phyloP scores from a whole-genome alignment of 2,888 invertebrate genomes.

The Lithodes maja region DNA sequence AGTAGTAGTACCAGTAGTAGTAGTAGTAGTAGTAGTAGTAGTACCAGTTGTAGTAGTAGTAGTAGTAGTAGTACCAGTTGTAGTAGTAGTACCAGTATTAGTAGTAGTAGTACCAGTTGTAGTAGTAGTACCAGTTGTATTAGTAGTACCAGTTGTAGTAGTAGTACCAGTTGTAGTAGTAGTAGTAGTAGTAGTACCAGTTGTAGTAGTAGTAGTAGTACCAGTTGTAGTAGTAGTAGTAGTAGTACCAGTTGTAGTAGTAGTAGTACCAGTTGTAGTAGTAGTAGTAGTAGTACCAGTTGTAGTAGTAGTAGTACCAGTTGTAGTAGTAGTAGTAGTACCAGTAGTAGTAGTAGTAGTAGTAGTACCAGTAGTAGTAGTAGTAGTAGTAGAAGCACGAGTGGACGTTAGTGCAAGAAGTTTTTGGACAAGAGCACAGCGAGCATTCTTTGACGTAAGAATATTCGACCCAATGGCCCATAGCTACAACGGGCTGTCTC shows the following conservation, averaged over 20 bases:
- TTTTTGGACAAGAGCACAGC: no score
- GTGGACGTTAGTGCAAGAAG: no score
- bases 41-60: no score
- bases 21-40: not conserved
- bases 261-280: not conserved
- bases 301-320: not conserved
- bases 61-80: no score
- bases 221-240: not conserved
- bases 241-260: not conserved
- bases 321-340: not conserved
- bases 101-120: no score
- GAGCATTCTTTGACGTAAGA: no score
- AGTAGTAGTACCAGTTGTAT: not conserved
- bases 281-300: not conserved
- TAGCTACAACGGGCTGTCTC: no score
- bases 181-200: not conserved
- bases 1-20: no score
- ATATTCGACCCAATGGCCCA: no score
- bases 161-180: not conserved
- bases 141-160: no score
- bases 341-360: not conserved
- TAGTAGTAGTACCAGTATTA: no score
- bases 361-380: not conserved
- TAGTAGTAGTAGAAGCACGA: slow-evolving; percentile 3
- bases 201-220: not conserved